Evolutionary conservation across 2,113 vertebrate genomes (phyloP).

Genomic region (Podocnemis expansa): DNA sequence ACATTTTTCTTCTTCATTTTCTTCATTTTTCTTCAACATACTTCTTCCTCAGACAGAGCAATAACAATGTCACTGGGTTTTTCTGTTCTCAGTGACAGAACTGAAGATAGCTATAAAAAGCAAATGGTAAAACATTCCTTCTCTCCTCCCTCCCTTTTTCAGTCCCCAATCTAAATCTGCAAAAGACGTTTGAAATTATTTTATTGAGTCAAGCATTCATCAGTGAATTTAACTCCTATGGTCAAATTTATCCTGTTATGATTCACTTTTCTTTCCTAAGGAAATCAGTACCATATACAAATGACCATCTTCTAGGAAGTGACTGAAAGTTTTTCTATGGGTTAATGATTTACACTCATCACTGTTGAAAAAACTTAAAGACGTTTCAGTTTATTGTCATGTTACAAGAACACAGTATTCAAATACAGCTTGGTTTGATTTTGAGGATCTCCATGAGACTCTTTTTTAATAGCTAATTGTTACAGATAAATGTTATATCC

Average conservation of each 20-base stretch:
- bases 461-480: background rate
- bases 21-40: background rate
- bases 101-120: background rate
- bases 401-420: background rate
- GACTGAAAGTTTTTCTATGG: slow-evolving; percentile 7
- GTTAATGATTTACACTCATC: background rate
- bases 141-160: background rate
- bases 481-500: background rate
- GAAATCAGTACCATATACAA: background rate
- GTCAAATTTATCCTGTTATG: background rate
- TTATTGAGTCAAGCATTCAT: slow-evolving; percentile 14
- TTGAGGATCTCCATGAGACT: background rate
- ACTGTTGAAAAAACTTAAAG: background rate
- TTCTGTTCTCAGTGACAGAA: background rate
- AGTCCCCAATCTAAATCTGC: slow-evolving; percentile 41
- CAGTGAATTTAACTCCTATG: background rate
- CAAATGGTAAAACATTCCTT: background rate
- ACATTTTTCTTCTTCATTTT: slow-evolving; percentile 35
- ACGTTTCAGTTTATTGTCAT: background rate
- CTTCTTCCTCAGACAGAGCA: slow-evolving; percentile 4
- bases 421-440: background rate
- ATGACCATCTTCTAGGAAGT: background rate
- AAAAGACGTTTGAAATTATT: slow-evolving; percentile 9
- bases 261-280: background rate
- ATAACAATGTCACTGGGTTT: background rate